Evolutionary conservation across 2,888 invertebrate species (phyloP).

Genomic region (Ichneumoninae sp.): DNA sequence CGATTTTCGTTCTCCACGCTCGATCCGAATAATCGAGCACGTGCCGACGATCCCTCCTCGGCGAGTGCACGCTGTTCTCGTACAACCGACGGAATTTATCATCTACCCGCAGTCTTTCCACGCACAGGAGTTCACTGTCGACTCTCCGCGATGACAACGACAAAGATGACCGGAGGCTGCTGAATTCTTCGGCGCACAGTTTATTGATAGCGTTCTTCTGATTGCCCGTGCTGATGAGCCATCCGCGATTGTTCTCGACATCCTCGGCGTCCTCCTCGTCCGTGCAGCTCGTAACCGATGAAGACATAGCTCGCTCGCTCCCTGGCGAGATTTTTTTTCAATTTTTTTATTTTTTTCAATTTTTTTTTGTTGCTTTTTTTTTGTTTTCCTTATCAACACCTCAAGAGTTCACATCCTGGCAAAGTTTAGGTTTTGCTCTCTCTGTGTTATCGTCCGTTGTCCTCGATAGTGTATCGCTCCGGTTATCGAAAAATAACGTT

Average conservation of each 20-base stretch:
- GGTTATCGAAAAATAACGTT: slow-evolving; percentile 4
- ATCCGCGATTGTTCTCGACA: slow-evolving; percentile 80
- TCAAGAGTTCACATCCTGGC: slow-evolving; percentile 1
- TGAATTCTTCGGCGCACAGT: slow-evolving; percentile 68
- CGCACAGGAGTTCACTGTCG: slow-evolving; percentile 73
- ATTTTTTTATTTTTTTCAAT: neutral
- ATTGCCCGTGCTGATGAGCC: slow-evolving; percentile 53
- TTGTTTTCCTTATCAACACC: neutral
- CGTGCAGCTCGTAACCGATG: slow-evolving; percentile 77
- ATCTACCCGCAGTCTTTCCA: slow-evolving; percentile 83
- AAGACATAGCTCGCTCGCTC: slow-evolving; percentile 77
- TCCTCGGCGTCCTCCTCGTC: slow-evolving; percentile 83
- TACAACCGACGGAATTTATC: slow-evolving; percentile 53
- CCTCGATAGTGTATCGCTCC: neutral
- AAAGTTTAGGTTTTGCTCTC: neutral
- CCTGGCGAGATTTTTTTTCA: slow-evolving; percentile 26
- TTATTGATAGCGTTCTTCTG: slow-evolving; percentile 6
- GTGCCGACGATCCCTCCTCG: slow-evolving; percentile 24
- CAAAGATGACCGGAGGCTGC: slow-evolving; percentile 57
- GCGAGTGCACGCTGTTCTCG: slow-evolving; percentile 28
- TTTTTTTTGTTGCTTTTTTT: neutral
- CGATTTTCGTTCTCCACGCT: slow-evolving; percentile 17
- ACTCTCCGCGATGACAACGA: slow-evolving; percentile 54
- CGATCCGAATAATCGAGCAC: slow-evolving; percentile 22
- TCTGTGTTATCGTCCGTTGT: neutral